Evolutionary conservation across 2,113 vertebrate species (phyloP).

Genomic region (Scopus umbretta): DNA sequence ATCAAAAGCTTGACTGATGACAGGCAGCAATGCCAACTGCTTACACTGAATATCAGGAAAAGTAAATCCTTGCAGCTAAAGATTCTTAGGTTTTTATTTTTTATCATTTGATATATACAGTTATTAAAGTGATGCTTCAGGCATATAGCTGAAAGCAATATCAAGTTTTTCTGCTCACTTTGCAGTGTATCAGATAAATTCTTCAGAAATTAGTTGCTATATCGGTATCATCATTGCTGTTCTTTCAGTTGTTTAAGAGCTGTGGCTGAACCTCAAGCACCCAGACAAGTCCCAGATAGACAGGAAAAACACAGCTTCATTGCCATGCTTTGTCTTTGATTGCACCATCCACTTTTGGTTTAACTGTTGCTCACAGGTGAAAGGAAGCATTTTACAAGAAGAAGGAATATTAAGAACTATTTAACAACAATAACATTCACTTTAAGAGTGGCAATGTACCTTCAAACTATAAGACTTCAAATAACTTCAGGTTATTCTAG

Average conservation of each 20-base stretch:
- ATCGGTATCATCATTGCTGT: background rate
- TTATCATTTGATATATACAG: background rate
- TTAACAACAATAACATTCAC: background rate
- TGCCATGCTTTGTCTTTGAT: background rate
- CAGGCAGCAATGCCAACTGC: background rate
- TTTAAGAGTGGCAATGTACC: accelerated
- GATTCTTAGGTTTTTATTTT: background rate
- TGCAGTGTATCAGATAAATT: background rate
- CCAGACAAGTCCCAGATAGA: background rate
- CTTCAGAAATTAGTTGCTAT: background rate
- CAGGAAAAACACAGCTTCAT: background rate
- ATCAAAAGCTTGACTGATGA: background rate
- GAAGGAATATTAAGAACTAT: background rate
- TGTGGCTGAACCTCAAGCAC: background rate
- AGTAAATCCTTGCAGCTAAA: background rate
- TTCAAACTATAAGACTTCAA: background rate
- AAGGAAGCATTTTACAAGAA: background rate
- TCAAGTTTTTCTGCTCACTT: background rate
- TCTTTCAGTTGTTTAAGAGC: background rate
- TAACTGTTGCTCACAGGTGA: background rate
- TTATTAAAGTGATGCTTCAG: background rate
- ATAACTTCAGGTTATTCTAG: background rate
- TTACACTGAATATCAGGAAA: background rate
- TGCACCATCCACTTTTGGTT: background rate
- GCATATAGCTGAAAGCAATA: background rate